Base-by-base conservation (phyloP, 2,888 invertebrate species). In the Euplagia quadripunctaria region DNA sequence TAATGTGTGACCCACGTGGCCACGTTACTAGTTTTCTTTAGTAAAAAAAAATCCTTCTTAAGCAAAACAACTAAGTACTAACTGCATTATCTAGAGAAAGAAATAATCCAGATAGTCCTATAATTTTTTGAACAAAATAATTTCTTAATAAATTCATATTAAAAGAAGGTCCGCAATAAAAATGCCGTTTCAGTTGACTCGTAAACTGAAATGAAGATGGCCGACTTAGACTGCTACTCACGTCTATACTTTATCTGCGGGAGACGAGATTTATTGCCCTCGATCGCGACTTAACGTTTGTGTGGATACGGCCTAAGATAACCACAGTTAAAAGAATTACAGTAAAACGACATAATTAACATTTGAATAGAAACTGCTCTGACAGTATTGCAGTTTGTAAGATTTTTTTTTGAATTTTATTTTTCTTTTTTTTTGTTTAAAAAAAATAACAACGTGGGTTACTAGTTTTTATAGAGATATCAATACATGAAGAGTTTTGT, bases 241-340 rank as follows among this genome's bases (percentile, higher is more conserved):
- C 92, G 92, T 90, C 74, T 82, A 79, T 86, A 84, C 85, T 90
- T 89, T 91, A 92, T 89, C 89, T 90, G 84, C 72, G 72, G 58
- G 64, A 82, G 80, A 80, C 80, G 85, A 86, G 89, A 90, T 91
- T 91, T 91, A 91, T 88, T 83, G 80, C 84, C 83, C 80, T 77
- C 85, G 81, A 88, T 89, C 82, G 86, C 88, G 88, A 87, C 89
- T 88, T 89, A 87, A 84, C 81, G 82, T 76, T 72, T 79, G 87
- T 88, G 85, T 87, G 87, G 75, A 81, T 80, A 69, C 68, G 79
- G 83, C 87, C 87, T 88, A 73, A 86, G 79, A 51, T 55, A 68
- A n/a, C 52, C 76, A 42, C 16, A 76, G 83, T 64, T 16, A 14
- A 66, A n/a, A 11, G 0, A 1, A 12, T 16, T 41, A 0, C 75